Percentiles rank a stretch among this genome's conserved stretches.
Evolutionary conservation across 2,113 vertebrate genomes (phyloP).

Genomic region (Balaeniceps rex): DNA sequence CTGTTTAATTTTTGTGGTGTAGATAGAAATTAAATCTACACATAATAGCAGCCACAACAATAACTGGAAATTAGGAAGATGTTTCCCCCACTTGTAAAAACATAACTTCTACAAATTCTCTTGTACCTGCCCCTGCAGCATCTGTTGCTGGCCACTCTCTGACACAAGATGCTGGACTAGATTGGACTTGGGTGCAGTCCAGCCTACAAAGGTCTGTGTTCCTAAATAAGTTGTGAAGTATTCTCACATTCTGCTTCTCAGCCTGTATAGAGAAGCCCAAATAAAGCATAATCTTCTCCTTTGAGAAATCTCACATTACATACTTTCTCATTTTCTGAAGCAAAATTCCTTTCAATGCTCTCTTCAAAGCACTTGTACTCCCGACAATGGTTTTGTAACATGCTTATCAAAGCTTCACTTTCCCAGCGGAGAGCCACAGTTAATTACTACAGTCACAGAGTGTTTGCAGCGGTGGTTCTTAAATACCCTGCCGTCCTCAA

Average conservation of each 20-base stretch:
- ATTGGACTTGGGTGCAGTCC: background rate
- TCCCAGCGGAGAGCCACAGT: background rate
- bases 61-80: background rate
- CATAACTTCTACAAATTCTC: background rate
- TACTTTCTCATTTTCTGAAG: slow-evolving; percentile 14
- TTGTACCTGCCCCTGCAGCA: background rate
- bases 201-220: background rate
- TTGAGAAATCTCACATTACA: slow-evolving; percentile 13
- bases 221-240: background rate
- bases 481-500: background rate
- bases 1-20: background rate
- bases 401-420: slow-evolving; percentile 47
- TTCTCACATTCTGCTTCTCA: slow-evolving; percentile 9
- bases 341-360: slow-evolving; percentile 20
- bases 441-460: slow-evolving; percentile 49
- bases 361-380: slow-evolving; percentile 47
- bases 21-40: background rate
- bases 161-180: background rate
- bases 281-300: slow-evolving; percentile 20
- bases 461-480: background rate
- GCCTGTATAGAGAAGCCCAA: background rate
- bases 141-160: background rate
- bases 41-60: background rate
- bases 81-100: background rate
- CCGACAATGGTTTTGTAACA: slow-evolving; percentile 26